A percentile compares a stretch with the other conserved stretches of the same genome.
Conservation (phyloP, 2,113 vertebrate species). For the Notarius quadriscutis region DNA sequence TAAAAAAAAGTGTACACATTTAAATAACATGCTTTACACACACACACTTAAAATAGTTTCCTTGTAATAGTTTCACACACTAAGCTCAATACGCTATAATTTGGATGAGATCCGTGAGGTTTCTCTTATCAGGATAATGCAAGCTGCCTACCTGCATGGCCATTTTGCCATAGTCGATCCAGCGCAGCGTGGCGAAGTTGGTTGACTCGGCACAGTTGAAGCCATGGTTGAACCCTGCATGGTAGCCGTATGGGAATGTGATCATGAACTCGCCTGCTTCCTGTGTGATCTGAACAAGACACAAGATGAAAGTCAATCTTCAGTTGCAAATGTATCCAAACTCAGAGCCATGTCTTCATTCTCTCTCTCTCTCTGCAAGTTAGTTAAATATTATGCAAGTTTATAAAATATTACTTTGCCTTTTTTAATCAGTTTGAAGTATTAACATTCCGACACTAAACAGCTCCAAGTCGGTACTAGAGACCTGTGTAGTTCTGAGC, state of each 20-base stretch:
- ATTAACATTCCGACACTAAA: neutral
- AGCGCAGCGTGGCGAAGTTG: constrained; percentile 94
- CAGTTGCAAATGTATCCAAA: neutral
- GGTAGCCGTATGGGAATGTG: constrained; percentile 95
- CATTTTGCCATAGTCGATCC: constrained; percentile 97
- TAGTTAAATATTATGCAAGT: neutral
- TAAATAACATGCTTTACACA: too few species aligned
- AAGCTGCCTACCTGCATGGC: constrained; percentile 80
- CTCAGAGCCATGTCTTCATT: neutral
- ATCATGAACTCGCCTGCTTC: constrained; percentile 97
- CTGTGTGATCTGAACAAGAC: constrained; percentile 83
- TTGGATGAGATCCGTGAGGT: too few species aligned
- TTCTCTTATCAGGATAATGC: neutral
- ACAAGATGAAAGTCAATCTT: neutral
- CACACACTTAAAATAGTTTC: too few species aligned
- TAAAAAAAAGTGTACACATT: too few species aligned
- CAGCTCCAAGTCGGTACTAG: neutral
- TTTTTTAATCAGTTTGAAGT: neutral
- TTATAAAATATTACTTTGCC: neutral
- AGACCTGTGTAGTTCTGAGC: too few species aligned
- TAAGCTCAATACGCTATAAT: neutral
- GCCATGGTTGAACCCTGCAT: constrained; percentile 96
- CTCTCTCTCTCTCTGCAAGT: neutral
- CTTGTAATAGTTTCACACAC: too few species aligned
- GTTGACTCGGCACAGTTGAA: constrained; percentile 99